A percentile compares a stretch with the other conserved stretches of the same genome.
These are phyloP conservation scores for Cacatua alba DNA, from an alignment of 2,113 vertebrate genomes.

Conservation along the genomic window DNA sequence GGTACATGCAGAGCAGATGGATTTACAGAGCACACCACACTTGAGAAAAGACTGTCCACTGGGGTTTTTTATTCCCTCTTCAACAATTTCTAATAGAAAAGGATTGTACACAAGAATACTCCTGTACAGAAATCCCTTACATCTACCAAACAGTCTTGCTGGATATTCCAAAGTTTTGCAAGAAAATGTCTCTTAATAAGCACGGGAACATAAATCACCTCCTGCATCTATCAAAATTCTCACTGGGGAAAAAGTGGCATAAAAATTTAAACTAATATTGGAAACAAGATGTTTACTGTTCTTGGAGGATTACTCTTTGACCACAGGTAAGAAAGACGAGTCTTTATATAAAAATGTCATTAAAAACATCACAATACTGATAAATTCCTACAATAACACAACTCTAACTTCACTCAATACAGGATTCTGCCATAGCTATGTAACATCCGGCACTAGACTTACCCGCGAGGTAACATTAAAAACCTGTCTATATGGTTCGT, in stretches of 20 bases:
- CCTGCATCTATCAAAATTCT: background rate
- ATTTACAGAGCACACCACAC: background rate
- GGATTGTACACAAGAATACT: background rate
- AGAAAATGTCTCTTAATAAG: background rate
- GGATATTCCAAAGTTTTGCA: background rate
- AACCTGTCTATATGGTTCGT: background rate
- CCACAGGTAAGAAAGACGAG: background rate
- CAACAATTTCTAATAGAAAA: background rate
- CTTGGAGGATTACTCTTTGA: background rate
- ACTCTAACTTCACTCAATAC: background rate
- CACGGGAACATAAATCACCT: background rate
- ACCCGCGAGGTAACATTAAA: background rate
- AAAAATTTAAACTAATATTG: background rate
- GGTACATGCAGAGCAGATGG: background rate
- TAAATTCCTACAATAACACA: background rate
- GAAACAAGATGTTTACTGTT: background rate
- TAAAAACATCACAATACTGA: background rate
- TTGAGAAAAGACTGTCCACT: background rate
- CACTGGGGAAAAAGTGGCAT: background rate
- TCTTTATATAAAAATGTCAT: background rate
- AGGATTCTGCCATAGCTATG: background rate
- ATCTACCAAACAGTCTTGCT: background rate
- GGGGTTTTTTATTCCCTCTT: slow-evolving; percentile 15
- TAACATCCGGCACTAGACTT: background rate
- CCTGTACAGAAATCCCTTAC: background rate